Percentiles rank a stretch among this genome's conserved stretches.
Evolutionary conservation across 2,888 invertebrate species (phyloP).

Genomic region (Sceliomorpha sp.): DNA sequence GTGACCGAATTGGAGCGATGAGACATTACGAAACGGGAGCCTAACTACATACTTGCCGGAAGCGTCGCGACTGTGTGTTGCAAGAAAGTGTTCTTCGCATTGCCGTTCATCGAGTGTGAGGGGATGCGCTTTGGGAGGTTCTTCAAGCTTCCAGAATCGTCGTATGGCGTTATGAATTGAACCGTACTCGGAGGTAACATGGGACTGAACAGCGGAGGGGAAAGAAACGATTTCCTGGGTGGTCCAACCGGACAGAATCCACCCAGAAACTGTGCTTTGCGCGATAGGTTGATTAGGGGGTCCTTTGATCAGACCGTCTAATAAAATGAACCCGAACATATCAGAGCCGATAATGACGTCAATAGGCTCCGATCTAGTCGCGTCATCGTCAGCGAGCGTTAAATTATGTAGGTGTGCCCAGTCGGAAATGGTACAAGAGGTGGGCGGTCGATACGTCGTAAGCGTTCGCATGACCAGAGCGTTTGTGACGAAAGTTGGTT

Average conservation of each 20-base stretch:
- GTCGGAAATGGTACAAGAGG: neutral
- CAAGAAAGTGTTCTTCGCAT: neutral
- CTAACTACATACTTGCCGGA: neutral
- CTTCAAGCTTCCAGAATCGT: neutral
- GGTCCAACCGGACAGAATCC: constrained; percentile 2
- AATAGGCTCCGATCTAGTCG: neutral
- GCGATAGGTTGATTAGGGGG: neutral
- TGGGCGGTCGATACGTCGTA: neutral
- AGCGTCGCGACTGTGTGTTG: neutral
- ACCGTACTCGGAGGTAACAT: neutral
- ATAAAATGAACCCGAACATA: neutral
- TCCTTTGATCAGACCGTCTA: neutral
- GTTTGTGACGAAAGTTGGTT: neutral
- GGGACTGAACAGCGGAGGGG: neutral
- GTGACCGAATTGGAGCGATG: too few species aligned
- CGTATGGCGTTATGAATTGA: too few species aligned
- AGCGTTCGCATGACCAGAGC: neutral
- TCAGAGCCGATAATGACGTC: neutral
- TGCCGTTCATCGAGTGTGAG: neutral
- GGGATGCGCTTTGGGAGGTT: neutral
- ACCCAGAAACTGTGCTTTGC: neutral
- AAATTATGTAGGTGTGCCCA: neutral
- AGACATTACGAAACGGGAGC: neutral
- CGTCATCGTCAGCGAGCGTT: neutral
- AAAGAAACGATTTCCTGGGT: too few species aligned